Percentiles rank a stretch among this genome's conserved stretches.
These are phyloP conservation scores for Agelas oroides DNA, from an alignment of 37 sponge, comb jelly and placozoan species.

Conservation along the genomic window DNA sequence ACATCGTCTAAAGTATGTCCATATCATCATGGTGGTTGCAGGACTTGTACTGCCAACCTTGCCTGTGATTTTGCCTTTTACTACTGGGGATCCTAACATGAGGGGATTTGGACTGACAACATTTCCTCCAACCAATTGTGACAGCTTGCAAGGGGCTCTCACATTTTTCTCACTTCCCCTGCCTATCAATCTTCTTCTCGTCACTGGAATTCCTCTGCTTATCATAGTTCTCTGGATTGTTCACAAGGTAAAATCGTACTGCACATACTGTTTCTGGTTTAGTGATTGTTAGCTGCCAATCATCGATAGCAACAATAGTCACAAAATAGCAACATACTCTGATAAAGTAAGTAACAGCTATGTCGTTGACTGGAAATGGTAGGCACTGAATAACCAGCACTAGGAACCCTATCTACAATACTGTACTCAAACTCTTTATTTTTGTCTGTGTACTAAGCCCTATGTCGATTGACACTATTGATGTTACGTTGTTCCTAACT, in stretches of 20 bases:
- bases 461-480: no score
- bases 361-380: no score
- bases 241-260: slow-evolving; percentile 32
- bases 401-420: no score
- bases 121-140: slow-evolving; percentile 45
- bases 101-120: neutral
- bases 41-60: slow-evolving; percentile 41
- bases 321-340: no score
- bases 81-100: neutral
- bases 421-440: no score
- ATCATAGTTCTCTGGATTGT: slow-evolving; percentile 44
- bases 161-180: slow-evolving; percentile 34
- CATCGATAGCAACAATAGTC: no score
- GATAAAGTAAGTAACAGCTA: no score
- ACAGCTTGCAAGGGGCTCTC: neutral
- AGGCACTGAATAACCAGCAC: no score
- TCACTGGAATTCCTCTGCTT: slow-evolving; percentile 42
- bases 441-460: no score
- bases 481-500: no score
- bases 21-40: slow-evolving; percentile 6
- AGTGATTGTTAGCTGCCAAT: no score
- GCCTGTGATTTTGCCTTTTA: slow-evolving; percentile 6
- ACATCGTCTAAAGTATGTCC: slow-evolving; percentile 29
- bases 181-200: slow-evolving; percentile 19
- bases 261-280: no score